Conservation (phyloP, 1,140 invertebrate genomes). For the Drosophila nigromelanica region DNA sequence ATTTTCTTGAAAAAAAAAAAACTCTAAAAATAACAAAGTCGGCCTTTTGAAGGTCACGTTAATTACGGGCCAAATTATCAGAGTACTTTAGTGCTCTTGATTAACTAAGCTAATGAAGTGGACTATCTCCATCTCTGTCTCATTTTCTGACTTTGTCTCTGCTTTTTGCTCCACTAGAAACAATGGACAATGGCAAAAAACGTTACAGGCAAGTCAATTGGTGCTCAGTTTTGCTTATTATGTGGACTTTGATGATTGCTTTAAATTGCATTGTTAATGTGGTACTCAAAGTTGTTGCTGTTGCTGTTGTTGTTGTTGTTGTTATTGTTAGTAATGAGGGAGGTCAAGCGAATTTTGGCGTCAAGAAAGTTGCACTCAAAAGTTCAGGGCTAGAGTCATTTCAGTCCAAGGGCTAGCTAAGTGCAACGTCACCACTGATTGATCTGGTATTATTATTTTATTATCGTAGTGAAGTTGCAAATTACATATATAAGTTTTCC, state of each 20-base stretch:
- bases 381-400: slow-evolving; percentile 61
- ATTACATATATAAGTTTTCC: no score
- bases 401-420: slow-evolving; percentile 29
- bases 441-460: background rate
- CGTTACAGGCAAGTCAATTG: slow-evolving; percentile 11
- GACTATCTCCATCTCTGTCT: slow-evolving; percentile 4
- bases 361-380: slow-evolving; percentile 28
- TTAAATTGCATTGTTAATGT: slow-evolving; percentile 25
- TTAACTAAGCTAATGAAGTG: slow-evolving; percentile 71
- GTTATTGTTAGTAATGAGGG: slow-evolving; percentile 30
- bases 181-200: slow-evolving; percentile 45
- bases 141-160: background rate
- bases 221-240: slow-evolving; percentile 10
- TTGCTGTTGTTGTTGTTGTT: slow-evolving; percentile 40
- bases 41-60: slow-evolving; percentile 28
- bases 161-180: slow-evolving; percentile 1
- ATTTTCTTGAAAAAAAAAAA: slow-evolving; percentile 8
- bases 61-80: slow-evolving; percentile 32
- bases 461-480: background rate
- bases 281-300: slow-evolving; percentile 11
- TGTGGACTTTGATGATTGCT: slow-evolving; percentile 31
- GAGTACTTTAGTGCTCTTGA: slow-evolving; percentile 53
- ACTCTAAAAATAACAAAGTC: slow-evolving; percentile 18
- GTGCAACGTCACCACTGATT: slow-evolving; percentile 15
- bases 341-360: slow-evolving; percentile 38